These are phyloP conservation scores for Tretioscincus oriximinensis DNA, from an alignment of 2,113 vertebrate genomes.

Conservation along the genomic window DNA sequence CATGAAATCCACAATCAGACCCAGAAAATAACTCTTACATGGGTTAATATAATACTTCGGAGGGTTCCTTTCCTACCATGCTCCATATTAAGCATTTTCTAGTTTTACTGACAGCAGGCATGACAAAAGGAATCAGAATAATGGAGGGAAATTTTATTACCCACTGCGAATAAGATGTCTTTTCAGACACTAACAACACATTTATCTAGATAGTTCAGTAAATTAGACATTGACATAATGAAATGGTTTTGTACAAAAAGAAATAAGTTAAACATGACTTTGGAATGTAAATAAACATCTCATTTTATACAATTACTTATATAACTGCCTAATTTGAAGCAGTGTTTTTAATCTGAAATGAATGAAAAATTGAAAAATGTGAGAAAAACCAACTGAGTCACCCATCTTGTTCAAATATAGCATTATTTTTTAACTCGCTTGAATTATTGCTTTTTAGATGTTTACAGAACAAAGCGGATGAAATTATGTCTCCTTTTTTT, in stretches of 20 bases:
- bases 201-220: slow-evolving; percentile 49
- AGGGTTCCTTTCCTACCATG: slow-evolving; percentile 3
- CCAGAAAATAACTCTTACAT: background rate
- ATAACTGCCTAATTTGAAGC: slow-evolving; percentile 68
- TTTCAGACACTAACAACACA: slow-evolving; percentile 60
- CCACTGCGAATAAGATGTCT: slow-evolving; percentile 49
- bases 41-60: slow-evolving; percentile 21
- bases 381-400: slow-evolving; percentile 29
- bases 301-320: slow-evolving; percentile 70
- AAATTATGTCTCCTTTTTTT: slow-evolving; percentile 42
- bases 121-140: slow-evolving; percentile 51
- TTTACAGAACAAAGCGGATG: slow-evolving; percentile 49
- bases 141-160: slow-evolving; percentile 61
- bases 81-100: slow-evolving; percentile 22
- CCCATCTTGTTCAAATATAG: slow-evolving; percentile 15
- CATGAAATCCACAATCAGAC: background rate
- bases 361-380: slow-evolving; percentile 57
- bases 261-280: slow-evolving; percentile 56
- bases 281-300: slow-evolving; percentile 72
- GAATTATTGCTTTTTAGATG: slow-evolving; percentile 43
- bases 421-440: slow-evolving; percentile 57
- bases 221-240: slow-evolving; percentile 60
- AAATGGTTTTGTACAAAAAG: slow-evolving; percentile 69
- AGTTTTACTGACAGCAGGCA: slow-evolving; percentile 31
- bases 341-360: slow-evolving; percentile 52